Conservation (phyloP, 2,113 vertebrate species). For the Poeciliopsis occidentalis region DNA sequence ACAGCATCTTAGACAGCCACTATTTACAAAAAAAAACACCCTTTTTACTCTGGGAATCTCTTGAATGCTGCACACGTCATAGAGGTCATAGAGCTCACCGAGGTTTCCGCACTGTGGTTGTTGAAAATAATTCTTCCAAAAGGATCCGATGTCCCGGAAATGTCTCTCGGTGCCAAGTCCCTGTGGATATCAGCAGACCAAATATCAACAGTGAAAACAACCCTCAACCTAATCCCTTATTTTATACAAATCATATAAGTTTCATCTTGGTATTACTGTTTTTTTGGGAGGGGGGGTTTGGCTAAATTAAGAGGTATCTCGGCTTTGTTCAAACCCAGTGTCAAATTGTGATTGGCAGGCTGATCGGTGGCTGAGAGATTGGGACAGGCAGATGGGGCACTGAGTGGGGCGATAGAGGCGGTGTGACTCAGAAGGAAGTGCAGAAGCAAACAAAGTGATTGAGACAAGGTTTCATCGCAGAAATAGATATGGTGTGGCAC, state of each 20-base stretch:
- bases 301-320: constrained; percentile 17
- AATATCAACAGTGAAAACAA: constrained; percentile 21
- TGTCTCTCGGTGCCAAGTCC: constrained; percentile 88
- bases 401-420: constrained; percentile 56
- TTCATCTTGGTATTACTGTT: constrained; percentile 14
- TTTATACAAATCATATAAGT: constrained; percentile 15
- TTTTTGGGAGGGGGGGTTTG: neutral
- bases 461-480: constrained; percentile 44
- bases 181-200: constrained; percentile 63
- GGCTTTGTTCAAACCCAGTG: constrained; percentile 45
- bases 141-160: constrained; percentile 89
- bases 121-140: constrained; percentile 87
- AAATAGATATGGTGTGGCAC: constrained; percentile 3
- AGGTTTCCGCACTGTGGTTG: constrained; percentile 84
- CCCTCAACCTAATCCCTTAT: constrained; percentile 5
- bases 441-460: constrained; percentile 45
- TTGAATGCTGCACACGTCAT: neutral
- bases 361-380: constrained; percentile 55
- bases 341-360: constrained; percentile 49
- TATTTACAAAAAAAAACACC: too few species aligned
- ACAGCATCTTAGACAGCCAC: too few species aligned
- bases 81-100: constrained; percentile 79
- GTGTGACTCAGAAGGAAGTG: constrained; percentile 48
- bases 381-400: constrained; percentile 64
- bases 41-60: neutral